Evolutionary conservation across 2,888 invertebrate species (phyloP).

Genomic region (Dromius quadrimaculatus): DNA sequence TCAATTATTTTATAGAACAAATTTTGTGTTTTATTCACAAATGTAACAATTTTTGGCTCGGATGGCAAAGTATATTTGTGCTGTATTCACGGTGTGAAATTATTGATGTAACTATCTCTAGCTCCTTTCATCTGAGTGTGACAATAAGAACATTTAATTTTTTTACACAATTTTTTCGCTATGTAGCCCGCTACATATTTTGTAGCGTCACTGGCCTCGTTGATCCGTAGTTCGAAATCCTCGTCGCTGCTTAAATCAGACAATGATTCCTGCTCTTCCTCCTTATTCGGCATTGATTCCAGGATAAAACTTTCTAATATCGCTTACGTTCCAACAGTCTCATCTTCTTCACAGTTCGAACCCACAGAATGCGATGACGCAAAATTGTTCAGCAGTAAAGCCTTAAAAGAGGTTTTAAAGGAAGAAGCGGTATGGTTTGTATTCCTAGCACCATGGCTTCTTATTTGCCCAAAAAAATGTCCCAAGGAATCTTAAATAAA

Average conservation of each 20-base stretch:
- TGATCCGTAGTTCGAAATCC: too few relatives aligned
- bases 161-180: background rate
- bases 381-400: slow-evolving; percentile 11
- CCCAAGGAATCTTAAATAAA: slow-evolving; percentile 55
- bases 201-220: background rate
- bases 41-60: too few relatives aligned
- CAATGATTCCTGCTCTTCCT: too few relatives aligned
- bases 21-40: too few relatives aligned
- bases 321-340: background rate
- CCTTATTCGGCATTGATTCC: background rate
- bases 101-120: too few relatives aligned
- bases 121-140: too few relatives aligned
- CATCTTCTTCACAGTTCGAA: slow-evolving; percentile 7
- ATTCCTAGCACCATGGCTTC: background rate
- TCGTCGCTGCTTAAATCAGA: too few relatives aligned
- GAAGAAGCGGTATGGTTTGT: background rate
- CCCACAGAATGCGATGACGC: slow-evolving; percentile 6
- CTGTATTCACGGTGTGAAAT: too few relatives aligned
- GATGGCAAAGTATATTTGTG: too few relatives aligned
- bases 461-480: slow-evolving; percentile 50
- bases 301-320: background rate
- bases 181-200: background rate
- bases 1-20: too few relatives aligned
- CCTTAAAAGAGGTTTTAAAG: slow-evolving; percentile 1
- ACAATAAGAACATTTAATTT: too few relatives aligned